Evolutionary conservation across 2,113 vertebrate genomes (phyloP), one percentile per base, ranked within the genome.

Genomic region (Melanostigma gelatinosum): DNA sequence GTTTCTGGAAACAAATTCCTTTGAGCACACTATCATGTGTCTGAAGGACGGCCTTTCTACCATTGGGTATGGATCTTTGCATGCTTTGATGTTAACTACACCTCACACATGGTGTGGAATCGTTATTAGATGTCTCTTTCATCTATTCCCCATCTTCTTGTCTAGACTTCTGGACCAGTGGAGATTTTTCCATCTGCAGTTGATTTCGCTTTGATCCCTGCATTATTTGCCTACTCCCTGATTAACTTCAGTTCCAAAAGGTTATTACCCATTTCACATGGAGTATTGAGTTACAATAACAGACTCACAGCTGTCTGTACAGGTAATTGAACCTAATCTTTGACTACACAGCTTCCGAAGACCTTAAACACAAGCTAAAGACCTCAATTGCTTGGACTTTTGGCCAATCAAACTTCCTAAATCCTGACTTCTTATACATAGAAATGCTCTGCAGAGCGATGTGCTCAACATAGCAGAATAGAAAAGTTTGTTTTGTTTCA

Each of bases 11-110:
- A 60, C 58, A 8, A 84, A 89, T 87, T 88, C 83, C 67, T 79
- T 10, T 57, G 62, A 77, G 79, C 60, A 62, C 32, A 71, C 80
- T 74, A 66, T 82, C 72, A 84, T 69, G 72, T 87, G 58, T 69
- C 82, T 85, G 78, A 75, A 78, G 80, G 73, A 55, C 22, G 54
- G 71, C 72, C 62, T 76, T 54, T 36, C 32, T 38, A 15, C n/a
- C 24, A 63, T 61, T 27, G 4, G 29, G 18, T 44, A 71, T 62
- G 40, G 69, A 87, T 77, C 44, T 60, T 4, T 29, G 80, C 54
- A 32, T 8, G 32, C 89, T 88, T 91, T 84, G 65, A 92, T 89
- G 82, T 86, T 27, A 72, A 75, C 34, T 34, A 79, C 66, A 87
- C 52, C 13, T 81, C 44, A 40, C 52, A 70, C 69, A 13, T 80